A percentile compares a stretch with the other conserved stretches of the same genome.
phyloP scores from a whole-genome alignment of 2,888 invertebrate species.

The Acanthoscelides obtectus region DNA sequence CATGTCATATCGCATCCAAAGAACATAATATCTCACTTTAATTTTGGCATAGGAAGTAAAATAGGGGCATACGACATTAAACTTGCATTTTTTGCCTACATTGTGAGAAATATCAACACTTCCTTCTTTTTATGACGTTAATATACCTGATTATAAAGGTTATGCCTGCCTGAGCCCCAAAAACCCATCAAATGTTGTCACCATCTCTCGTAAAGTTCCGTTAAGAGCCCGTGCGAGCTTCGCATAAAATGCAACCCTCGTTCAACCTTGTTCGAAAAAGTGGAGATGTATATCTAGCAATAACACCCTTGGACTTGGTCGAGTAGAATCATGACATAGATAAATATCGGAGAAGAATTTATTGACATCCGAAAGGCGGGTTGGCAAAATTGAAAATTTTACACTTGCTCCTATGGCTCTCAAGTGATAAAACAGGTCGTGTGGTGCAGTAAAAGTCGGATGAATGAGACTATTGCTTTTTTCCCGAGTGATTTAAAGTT shows the following conservation, averaged over 20 bases:
- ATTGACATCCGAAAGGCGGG: background rate
- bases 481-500: too few species aligned
- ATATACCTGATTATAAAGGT: too few species aligned
- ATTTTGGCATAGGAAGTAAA: too few species aligned
- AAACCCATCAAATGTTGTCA: background rate
- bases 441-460: background rate
- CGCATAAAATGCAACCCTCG: background rate
- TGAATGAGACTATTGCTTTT: too few species aligned
- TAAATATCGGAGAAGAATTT: background rate
- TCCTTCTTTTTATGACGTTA: too few species aligned
- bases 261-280: background rate
- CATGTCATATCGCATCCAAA: too few species aligned
- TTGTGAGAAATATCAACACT: too few species aligned
- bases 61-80: too few species aligned
- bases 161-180: too few species aligned
- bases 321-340: background rate
- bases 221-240: background rate
- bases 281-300: background rate
- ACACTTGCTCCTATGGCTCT: background rate
- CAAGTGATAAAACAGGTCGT: background rate
- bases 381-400: background rate
- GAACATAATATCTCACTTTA: too few species aligned
- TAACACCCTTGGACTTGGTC: background rate
- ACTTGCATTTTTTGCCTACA: too few species aligned
- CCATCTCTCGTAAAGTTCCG: background rate